Conservation (phyloP, 2,113 vertebrate species). For the Oxygymnocypris stewartii region DNA sequence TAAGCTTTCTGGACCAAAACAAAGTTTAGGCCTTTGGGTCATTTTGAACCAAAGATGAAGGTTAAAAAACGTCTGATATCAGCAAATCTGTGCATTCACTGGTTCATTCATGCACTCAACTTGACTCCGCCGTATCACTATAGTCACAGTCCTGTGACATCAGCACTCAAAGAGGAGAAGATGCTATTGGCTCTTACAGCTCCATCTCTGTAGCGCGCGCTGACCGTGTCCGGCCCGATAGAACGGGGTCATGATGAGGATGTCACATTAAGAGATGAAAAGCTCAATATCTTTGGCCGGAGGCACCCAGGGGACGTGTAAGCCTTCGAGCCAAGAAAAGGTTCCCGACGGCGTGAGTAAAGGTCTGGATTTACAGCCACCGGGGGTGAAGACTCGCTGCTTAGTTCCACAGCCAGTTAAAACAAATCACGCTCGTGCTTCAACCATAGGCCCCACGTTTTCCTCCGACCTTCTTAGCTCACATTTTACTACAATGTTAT, state of each 20-base stretch:
- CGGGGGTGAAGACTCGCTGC: slow-evolving; percentile 66
- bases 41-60: no score
- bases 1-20: no score
- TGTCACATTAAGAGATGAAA: slow-evolving; percentile 73
- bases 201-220: slow-evolving; percentile 50
- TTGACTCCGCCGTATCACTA: slow-evolving; percentile 30
- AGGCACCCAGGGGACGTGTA: slow-evolving; percentile 70
- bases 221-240: neutral
- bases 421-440: slow-evolving; percentile 75
- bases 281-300: slow-evolving; percentile 71
- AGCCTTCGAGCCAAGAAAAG: slow-evolving; percentile 47
- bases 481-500: slow-evolving; percentile 58
- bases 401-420: slow-evolving; percentile 78
- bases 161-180: slow-evolving; percentile 67
- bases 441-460: slow-evolving; percentile 65
- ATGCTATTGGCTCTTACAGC: slow-evolving; percentile 69
- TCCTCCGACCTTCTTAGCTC: slow-evolving; percentile 56
- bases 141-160: slow-evolving; percentile 47
- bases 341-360: slow-evolving; percentile 67
- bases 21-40: no score
- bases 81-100: neutral
- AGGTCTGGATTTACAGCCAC: slow-evolving; percentile 73
- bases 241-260: slow-evolving; percentile 60
- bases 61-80: no score
- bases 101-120: slow-evolving; percentile 34